A percentile compares a stretch with the other conserved stretches of the same genome.
These are phyloP conservation scores for Bufo gargarizans DNA, from an alignment of 2,113 vertebrate species.

Conservation along the genomic window DNA sequence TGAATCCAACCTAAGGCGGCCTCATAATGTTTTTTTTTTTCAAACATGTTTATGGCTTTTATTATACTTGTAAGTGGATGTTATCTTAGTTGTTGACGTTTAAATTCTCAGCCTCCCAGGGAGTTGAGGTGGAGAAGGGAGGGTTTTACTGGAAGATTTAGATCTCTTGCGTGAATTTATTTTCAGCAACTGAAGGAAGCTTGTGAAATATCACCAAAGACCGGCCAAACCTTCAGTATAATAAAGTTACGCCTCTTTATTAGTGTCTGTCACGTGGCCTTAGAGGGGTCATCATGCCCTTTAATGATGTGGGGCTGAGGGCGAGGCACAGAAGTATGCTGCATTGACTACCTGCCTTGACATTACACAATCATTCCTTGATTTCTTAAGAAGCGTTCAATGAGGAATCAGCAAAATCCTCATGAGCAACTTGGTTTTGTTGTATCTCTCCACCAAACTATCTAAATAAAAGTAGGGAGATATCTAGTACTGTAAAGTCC, in stretches of 20 bases:
- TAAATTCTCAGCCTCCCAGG: constrained; percentile 24
- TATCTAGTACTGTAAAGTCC: not conserved
- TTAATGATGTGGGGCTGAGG: too few relatives aligned
- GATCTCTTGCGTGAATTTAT: not conserved
- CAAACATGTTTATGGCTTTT: constrained; percentile 26
- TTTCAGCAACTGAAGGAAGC: not conserved
- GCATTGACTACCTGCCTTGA: too few relatives aligned
- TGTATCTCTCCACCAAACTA: too few relatives aligned
- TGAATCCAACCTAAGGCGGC: constrained; percentile 62
- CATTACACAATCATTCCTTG: too few relatives aligned
- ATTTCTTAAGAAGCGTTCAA: too few relatives aligned
- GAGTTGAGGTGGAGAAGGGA: not conserved
- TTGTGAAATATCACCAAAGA: too few relatives aligned
- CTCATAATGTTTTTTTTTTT: constrained; percentile 35
- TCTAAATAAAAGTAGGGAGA: too few relatives aligned
- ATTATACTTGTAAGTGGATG: constrained; percentile 39
- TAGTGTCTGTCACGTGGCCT: too few relatives aligned
- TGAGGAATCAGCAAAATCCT: too few relatives aligned
- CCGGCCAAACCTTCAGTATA: not conserved
- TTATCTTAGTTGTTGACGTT: constrained; percentile 36
- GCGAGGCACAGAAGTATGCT: too few relatives aligned
- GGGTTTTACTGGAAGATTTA: not conserved
- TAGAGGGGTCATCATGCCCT: too few relatives aligned
- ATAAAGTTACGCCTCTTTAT: not conserved
- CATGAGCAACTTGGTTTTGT: too few relatives aligned